Evolutionary conservation across 2,113 vertebrate genomes (phyloP).

Genomic region (Oncorhynchus kisutch): DNA sequence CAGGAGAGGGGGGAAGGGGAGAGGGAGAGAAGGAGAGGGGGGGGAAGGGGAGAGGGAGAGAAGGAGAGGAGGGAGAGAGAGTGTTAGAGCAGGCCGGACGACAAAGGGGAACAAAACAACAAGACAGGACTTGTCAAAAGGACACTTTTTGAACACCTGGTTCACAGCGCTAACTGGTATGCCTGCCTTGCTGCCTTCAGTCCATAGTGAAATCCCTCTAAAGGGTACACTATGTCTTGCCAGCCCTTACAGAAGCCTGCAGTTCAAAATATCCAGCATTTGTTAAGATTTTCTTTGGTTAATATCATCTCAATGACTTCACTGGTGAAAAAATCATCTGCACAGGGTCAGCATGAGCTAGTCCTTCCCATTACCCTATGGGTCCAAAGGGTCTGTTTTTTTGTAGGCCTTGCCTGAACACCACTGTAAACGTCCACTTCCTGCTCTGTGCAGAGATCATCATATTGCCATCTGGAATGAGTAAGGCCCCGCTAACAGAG

Average conservation of each 20-base stretch:
- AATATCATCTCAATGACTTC: slow-evolving; percentile 53
- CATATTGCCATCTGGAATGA: slow-evolving; percentile 57
- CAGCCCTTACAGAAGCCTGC: slow-evolving; percentile 4
- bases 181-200: background rate
- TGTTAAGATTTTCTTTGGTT: slow-evolving; percentile 40
- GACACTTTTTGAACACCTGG: slow-evolving; percentile 29
- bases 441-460: slow-evolving; percentile 3
- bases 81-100: too few relatives aligned
- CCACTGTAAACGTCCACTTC: slow-evolving; percentile 37
- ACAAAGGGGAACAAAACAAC: background rate
- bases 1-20: background rate
- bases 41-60: too few relatives aligned
- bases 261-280: slow-evolving; percentile 35
- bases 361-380: slow-evolving; percentile 51
- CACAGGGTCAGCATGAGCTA: slow-evolving; percentile 46
- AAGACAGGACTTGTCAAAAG: slow-evolving; percentile 23
- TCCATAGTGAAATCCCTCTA: background rate
- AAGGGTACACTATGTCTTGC: background rate
- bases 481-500: slow-evolving; percentile 17
- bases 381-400: slow-evolving; percentile 34
- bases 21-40: background rate
- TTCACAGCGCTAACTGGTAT: background rate
- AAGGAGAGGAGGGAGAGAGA: too few relatives aligned
- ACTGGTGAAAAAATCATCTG: slow-evolving; percentile 28
- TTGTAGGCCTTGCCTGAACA: slow-evolving; percentile 26